These are phyloP conservation scores for Chrysolina americana DNA, from an alignment of 2,888 invertebrate genomes.

Conservation along the genomic window DNA sequence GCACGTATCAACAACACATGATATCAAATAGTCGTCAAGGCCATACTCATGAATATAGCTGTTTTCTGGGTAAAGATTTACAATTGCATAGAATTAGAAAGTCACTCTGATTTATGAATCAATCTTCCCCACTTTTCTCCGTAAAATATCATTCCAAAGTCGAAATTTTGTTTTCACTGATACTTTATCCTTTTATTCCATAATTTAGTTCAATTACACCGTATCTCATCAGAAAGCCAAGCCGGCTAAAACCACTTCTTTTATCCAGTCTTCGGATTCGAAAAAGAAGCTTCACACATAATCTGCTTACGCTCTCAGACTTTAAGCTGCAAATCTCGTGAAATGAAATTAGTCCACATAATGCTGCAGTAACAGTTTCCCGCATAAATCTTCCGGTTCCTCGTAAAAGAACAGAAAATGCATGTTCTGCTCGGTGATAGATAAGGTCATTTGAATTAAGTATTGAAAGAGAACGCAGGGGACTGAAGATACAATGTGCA, in stretches of 20 bases:
- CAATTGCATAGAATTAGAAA: too few species aligned
- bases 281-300: slow-evolving; percentile 28
- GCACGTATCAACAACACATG: too few species aligned
- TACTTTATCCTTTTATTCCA: too few species aligned
- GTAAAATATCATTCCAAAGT: too few species aligned
- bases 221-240: not conserved
- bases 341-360: slow-evolving; percentile 35
- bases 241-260: not conserved
- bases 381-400: slow-evolving; percentile 1
- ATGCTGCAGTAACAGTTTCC: slow-evolving; percentile 13
- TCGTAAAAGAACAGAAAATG: not conserved
- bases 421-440: not conserved
- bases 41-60: too few species aligned
- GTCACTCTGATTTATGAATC: too few species aligned
- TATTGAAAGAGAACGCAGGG: not conserved
- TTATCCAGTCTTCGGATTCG: not conserved
- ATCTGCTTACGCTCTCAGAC: slow-evolving; percentile 19
- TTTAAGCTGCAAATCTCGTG: slow-evolving; percentile 1
- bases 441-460: slow-evolving; percentile 26
- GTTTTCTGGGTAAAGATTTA: too few species aligned
- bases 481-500: not conserved
- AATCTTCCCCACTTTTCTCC: too few species aligned
- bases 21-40: too few species aligned
- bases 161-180: too few species aligned
- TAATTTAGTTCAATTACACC: not conserved